phyloP scores from a whole-genome alignment of 2,888 invertebrate genomes.

The Temnothorax unifasciatus region DNA sequence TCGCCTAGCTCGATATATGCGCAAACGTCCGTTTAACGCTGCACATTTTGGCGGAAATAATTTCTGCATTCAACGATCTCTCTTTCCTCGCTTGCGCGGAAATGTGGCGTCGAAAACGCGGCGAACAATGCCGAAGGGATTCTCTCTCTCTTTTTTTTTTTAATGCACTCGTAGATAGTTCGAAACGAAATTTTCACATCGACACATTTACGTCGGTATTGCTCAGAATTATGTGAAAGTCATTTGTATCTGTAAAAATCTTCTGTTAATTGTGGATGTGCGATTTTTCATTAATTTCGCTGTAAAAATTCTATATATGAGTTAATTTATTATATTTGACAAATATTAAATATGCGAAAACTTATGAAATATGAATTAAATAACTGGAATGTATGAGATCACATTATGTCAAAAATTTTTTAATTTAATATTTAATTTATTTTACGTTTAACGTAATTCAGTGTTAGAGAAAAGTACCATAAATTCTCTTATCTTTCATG shows the following conservation, averaged over 20 bases:
- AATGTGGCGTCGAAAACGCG: slow-evolving; percentile 5
- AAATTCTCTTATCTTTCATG: background rate
- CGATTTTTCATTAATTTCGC: background rate
- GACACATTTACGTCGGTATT: background rate
- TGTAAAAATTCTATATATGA: background rate
- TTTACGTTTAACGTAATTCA: background rate
- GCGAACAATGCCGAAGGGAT: background rate
- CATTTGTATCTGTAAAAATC: background rate
- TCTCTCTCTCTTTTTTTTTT: background rate
- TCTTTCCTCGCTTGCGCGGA: background rate
- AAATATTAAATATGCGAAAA: background rate
- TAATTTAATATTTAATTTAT: background rate
- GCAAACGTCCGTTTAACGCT: slow-evolving; percentile 19
- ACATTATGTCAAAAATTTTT: background rate
- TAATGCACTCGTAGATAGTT: background rate
- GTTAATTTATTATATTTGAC: background rate
- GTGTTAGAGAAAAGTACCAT: background rate
- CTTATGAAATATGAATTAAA: background rate
- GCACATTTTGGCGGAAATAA: slow-evolving; percentile 25
- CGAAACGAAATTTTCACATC: background rate
- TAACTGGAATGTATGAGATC: background rate
- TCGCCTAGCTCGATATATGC: background rate
- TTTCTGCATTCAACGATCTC: slow-evolving; percentile 5
- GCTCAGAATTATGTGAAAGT: background rate
- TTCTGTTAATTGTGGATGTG: background rate